A percentile compares a stretch with the other conserved stretches of the same genome.
Evolutionary conservation across 2,797 vertebrate species (phyloP).

Genomic region (Poecile montanus): DNA sequence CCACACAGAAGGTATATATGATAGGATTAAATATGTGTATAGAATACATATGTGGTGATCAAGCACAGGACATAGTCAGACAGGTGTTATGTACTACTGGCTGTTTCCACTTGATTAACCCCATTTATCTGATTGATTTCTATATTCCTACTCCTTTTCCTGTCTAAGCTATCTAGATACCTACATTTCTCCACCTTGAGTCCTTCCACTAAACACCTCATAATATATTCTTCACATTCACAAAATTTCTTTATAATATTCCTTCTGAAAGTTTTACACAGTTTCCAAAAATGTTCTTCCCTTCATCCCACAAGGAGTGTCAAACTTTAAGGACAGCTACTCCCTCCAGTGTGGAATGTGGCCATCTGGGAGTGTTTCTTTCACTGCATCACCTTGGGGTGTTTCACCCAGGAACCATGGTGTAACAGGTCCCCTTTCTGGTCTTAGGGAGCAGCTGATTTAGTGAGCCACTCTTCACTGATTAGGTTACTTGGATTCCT

Average conservation of each 20-base stretch:
- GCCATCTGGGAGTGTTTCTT: not conserved
- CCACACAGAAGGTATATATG: not conserved
- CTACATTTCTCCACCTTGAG: not conserved
- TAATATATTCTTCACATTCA: not conserved
- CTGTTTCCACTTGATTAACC: not conserved
- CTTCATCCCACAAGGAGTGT: not conserved
- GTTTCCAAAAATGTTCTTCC: not conserved
- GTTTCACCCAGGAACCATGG: not conserved
- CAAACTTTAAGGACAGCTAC: not conserved
- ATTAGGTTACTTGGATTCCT: not conserved
- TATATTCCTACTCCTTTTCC: not conserved
- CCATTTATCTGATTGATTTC: not conserved
- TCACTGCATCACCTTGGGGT: not conserved
- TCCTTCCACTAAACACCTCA: not conserved
- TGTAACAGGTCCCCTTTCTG: not conserved
- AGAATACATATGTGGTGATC: not conserved
- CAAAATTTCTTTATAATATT: not conserved
- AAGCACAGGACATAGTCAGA: not conserved
- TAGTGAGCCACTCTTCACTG: not conserved
- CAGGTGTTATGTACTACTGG: not conserved
- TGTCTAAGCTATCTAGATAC: not conserved
- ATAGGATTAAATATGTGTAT: not conserved
- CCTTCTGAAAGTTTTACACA: not conserved
- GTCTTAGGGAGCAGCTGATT: not conserved
- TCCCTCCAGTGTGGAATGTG: accelerated